Evolutionary conservation across 2,888 invertebrate genomes (phyloP).

Genomic region (Anorthoa munda): DNA sequence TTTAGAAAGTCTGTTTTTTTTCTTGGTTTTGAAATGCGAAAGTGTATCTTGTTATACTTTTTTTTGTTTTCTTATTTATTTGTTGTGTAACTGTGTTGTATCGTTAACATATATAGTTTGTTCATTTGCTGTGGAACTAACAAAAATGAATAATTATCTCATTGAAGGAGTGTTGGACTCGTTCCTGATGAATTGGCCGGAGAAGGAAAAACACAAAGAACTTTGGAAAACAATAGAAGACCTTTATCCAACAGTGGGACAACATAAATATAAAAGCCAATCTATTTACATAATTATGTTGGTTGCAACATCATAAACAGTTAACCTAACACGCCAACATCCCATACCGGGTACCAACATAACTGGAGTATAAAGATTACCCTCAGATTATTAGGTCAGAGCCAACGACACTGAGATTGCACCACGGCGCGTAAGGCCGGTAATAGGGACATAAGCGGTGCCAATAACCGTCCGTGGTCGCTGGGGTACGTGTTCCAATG

Average conservation of each 20-base stretch:
- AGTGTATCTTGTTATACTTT: background rate
- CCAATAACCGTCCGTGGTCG: conserved; percentile 52
- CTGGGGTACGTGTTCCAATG: conserved; percentile 50
- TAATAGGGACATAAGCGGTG: conserved; percentile 57
- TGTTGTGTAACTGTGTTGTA: background rate
- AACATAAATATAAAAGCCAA: no score
- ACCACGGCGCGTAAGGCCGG: conserved; percentile 44
- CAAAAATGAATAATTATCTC: background rate
- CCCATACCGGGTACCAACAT: conserved; percentile 29
- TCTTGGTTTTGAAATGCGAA: background rate
- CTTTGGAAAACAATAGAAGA: no score
- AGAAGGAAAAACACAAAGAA: no score
- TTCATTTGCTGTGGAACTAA: no score
- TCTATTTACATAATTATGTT: background rate
- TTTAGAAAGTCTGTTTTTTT: conserved; percentile 26
- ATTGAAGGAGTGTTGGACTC: background rate
- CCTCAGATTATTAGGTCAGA: conserved; percentile 63
- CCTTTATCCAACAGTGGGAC: no score
- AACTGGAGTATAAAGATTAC: conserved; percentile 59
- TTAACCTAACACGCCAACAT: background rate
- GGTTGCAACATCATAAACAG: background rate
- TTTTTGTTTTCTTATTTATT: background rate
- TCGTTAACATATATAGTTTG: no score
- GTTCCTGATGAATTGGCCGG: no score
- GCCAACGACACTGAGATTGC: conserved; percentile 63